Conservation (phyloP, 2,888 invertebrate species). For the Biston stratarius region DNA sequence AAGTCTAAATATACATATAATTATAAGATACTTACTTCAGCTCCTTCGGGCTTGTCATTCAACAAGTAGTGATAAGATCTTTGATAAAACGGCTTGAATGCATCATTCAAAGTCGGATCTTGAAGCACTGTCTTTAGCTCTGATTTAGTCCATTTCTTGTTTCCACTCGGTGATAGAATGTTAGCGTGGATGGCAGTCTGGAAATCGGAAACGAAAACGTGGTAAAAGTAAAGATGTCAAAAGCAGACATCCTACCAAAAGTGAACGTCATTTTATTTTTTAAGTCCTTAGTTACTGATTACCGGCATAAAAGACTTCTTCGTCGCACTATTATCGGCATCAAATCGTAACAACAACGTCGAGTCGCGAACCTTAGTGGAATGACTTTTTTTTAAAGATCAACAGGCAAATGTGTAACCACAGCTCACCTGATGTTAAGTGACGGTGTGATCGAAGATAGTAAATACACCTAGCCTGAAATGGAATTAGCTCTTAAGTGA, state of each 20-base stretch:
- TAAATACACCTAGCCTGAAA: too few relatives aligned
- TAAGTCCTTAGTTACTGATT: too few relatives aligned
- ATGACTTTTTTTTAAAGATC: too few relatives aligned
- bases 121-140: conserved; percentile 27
- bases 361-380: too few relatives aligned
- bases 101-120: conserved; percentile 7
- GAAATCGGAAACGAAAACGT: conserved; percentile 3
- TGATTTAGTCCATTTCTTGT: conserved; percentile 30
- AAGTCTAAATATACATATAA: not conserved
- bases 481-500: too few relatives aligned
- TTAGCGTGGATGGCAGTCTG: conserved; percentile 32
- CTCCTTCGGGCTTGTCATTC: conserved; percentile 22
- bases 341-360: too few relatives aligned
- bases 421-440: too few relatives aligned
- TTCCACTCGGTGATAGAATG: conserved; percentile 37
- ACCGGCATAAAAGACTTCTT: too few relatives aligned
- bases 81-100: conserved; percentile 26
- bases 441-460: too few relatives aligned
- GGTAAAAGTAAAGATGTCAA: not conserved
- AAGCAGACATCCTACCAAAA: not conserved
- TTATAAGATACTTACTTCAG: conserved; percentile 18
- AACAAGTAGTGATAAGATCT: conserved; percentile 32
- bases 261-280: not conserved
- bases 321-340: too few relatives aligned
- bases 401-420: too few relatives aligned